A percentile compares a stretch with the other conserved stretches of the same genome.
Conservation (phyloP, 2,113 vertebrate genomes). For the Sardina pilchardus region DNA sequence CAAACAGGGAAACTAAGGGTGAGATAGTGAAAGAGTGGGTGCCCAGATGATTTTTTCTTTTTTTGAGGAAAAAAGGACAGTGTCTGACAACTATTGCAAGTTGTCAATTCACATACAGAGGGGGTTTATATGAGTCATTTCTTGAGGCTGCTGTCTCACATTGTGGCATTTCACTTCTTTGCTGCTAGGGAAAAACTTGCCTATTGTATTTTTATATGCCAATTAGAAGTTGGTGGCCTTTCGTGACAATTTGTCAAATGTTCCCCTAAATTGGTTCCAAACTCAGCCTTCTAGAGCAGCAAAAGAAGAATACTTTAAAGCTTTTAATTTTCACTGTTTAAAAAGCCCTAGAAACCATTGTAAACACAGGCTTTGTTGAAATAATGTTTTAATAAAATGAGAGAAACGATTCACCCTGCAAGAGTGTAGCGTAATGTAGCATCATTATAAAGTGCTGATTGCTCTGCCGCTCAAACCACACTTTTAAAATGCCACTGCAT, state of each 20-base stretch:
- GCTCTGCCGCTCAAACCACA: background rate
- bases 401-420: background rate
- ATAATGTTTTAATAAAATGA: background rate
- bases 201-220: background rate
- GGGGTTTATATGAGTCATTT: background rate
- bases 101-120: background rate
- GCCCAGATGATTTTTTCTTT: background rate
- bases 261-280: background rate
- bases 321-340: background rate
- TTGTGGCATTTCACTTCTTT: background rate
- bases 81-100: background rate
- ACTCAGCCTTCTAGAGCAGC: background rate
- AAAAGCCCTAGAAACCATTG: background rate
- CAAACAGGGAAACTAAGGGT: background rate
- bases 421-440: background rate
- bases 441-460: background rate
- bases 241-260: background rate
- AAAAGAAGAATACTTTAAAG: background rate
- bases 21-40: background rate
- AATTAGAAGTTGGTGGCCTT: background rate
- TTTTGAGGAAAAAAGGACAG: background rate
- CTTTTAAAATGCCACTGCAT: background rate
- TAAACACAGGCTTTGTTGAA: background rate
- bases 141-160: background rate
- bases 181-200: background rate